Percentiles rank a stretch among this genome's conserved stretches.
Conservation (phyloP, 2,113 vertebrate species). For the Cheirogaleus medius region DNA sequence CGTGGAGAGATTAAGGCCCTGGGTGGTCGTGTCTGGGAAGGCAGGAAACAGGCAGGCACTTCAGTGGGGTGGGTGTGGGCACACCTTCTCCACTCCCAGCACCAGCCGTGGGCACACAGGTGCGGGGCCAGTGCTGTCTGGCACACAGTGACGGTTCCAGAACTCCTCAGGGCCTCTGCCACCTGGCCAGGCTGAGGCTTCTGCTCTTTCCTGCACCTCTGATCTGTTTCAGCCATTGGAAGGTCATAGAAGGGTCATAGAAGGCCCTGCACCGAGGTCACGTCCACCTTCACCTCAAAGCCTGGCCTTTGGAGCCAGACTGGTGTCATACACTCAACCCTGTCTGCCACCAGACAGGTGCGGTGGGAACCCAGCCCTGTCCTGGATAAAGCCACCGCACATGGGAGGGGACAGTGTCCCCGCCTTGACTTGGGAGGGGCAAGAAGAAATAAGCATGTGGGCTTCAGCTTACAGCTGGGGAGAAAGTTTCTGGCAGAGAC, state of each 20-base stretch:
- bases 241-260: too few relatives aligned
- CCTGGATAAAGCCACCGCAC: neutral
- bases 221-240: neutral
- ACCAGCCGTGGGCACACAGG: neutral
- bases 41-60: neutral
- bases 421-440: neutral
- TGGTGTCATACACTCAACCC: neutral
- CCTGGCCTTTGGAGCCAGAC: neutral
- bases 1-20: neutral
- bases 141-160: neutral
- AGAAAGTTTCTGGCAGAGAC: neutral
- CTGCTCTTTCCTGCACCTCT: neutral
- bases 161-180: neutral
- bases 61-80: neutral
- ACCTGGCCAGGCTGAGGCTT: neutral
- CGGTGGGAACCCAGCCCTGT: neutral
- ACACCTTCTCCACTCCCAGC: neutral
- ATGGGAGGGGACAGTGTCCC: neutral
- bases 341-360: neutral
- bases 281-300: neutral
- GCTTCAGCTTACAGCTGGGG: fast-evolving
- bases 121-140: too few relatives aligned
- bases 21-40: neutral
- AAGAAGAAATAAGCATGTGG: neutral
- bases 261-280: neutral